Evolutionary conservation across 2,888 invertebrate genomes (phyloP).

Genomic region (Drosophila barbarae): DNA sequence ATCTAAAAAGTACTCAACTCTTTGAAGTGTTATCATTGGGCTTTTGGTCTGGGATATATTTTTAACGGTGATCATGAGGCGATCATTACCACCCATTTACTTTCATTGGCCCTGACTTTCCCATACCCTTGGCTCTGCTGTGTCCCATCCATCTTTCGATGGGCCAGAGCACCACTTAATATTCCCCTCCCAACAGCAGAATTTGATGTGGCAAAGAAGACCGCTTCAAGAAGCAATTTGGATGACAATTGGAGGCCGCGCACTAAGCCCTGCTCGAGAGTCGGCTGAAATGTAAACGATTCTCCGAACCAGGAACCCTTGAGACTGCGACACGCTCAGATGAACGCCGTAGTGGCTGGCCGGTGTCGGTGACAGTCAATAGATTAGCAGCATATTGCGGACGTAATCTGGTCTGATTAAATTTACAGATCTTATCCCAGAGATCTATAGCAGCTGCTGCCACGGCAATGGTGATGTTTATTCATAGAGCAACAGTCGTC

Average conservation of each 20-base stretch:
- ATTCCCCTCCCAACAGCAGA: conserved; percentile 1
- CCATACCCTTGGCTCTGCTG: conserved; percentile 11
- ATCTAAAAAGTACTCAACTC: conserved; percentile 60
- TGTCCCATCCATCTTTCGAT: conserved; percentile 3
- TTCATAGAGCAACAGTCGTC: conserved; percentile 48
- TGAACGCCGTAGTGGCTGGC: conserved; percentile 10
- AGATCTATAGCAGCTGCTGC: conserved; percentile 26
- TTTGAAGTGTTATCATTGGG: conserved; percentile 16
- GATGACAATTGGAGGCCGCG: conserved; percentile 5
- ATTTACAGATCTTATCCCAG: conserved; percentile 45
- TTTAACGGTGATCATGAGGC: conserved; percentile 2
- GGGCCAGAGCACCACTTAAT: conserved; percentile 6
- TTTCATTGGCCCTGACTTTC: conserved; percentile 30
- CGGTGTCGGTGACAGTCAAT: conserved; percentile 36
- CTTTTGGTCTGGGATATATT: neutral
- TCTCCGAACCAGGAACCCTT: conserved; percentile 22
- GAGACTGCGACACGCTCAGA: conserved; percentile 19
- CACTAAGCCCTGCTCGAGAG: conserved; percentile 10
- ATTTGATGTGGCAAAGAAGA: conserved; percentile 45
- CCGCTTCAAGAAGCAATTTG: conserved; percentile 38
- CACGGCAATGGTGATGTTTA: conserved; percentile 51
- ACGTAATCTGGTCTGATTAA: conserved; percentile 57
- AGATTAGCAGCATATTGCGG: conserved; percentile 33
- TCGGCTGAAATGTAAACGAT: conserved; percentile 16
- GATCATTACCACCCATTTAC: conserved; percentile 23